A percentile compares a stretch with the other conserved stretches of the same genome.
Evolutionary conservation across 1,140 invertebrate genomes (phyloP).

Genomic region (Microplitis mediator): DNA sequence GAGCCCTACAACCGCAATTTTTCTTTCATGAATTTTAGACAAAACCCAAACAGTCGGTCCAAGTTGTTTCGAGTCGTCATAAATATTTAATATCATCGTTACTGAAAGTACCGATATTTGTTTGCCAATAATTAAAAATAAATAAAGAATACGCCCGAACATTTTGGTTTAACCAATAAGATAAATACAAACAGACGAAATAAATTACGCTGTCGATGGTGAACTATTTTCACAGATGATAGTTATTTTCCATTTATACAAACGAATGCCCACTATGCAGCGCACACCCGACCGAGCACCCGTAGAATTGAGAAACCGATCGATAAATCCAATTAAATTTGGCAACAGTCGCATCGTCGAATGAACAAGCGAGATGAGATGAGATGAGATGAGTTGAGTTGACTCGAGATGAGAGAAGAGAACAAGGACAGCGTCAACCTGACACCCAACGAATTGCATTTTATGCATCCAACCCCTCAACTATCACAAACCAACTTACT

Average conservation of each 20-base stretch:
- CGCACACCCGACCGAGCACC: neutral
- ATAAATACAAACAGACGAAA: neutral
- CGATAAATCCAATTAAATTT: slow-evolving; percentile 62
- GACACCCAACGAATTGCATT: slow-evolving; percentile 48
- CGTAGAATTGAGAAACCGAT: slow-evolving; percentile 52
- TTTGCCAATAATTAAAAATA: too few species aligned
- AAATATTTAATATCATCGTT: too few species aligned
- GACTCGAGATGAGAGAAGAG: slow-evolving; percentile 17
- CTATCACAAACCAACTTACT: slow-evolving; percentile 10
- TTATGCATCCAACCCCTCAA: slow-evolving; percentile 33
- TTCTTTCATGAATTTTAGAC: neutral
- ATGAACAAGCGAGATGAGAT: slow-evolving; percentile 13
- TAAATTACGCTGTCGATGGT: neutral
- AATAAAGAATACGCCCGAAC: neutral
- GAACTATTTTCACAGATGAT: neutral
- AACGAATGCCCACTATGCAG: neutral
- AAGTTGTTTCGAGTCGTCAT: too few species aligned
- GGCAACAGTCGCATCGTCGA: slow-evolving; percentile 33
- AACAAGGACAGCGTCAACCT: slow-evolving; percentile 26
- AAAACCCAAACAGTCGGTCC: too few species aligned
- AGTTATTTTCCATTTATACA: neutral
- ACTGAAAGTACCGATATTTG: too few species aligned
- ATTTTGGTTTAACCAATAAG: neutral
- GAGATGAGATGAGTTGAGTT: neutral
- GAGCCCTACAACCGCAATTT: slow-evolving; percentile 19